Evolutionary conservation across 2,888 invertebrate species (phyloP).

Genomic region (Pyrrhosoma nymphula): DNA sequence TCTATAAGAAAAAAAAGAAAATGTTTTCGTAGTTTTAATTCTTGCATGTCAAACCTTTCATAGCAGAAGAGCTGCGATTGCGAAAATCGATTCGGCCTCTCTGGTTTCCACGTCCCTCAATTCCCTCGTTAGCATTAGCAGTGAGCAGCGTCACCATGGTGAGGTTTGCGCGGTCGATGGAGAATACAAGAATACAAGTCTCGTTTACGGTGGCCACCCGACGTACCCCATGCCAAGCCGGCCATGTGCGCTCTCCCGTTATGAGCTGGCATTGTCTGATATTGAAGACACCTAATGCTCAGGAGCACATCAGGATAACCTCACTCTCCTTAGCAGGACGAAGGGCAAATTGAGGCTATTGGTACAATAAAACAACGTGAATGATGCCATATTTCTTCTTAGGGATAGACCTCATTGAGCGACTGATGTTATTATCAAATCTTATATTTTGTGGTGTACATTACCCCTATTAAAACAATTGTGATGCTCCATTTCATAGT

Average conservation of each 20-base stretch:
- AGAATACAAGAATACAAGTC: not conserved
- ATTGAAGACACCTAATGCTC: not conserved
- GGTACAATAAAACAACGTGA: not conserved
- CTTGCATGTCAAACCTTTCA: no score
- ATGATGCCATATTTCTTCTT: no score
- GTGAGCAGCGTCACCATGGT: not conserved
- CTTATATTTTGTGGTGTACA: no score
- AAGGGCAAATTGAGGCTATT: not conserved
- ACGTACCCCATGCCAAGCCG: not conserved
- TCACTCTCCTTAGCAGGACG: not conserved
- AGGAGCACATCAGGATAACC: not conserved
- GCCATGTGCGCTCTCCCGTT: not conserved
- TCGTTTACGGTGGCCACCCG: not conserved
- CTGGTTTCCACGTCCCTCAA: not conserved
- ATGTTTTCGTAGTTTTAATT: no score
- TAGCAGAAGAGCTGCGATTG: not conserved
- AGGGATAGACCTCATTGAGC: no score
- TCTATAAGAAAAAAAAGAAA: no score
- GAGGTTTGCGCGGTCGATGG: constrained; percentile 13
- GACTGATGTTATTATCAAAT: no score
- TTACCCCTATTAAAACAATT: no score
- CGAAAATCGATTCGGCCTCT: constrained; percentile 19
- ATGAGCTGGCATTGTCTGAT: not conserved
- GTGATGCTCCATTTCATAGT: not conserved
- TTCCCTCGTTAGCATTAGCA: constrained; percentile 44